Conservation (phyloP, 2,113 vertebrate species). For the Paramisgurnus dabryanus region DNA sequence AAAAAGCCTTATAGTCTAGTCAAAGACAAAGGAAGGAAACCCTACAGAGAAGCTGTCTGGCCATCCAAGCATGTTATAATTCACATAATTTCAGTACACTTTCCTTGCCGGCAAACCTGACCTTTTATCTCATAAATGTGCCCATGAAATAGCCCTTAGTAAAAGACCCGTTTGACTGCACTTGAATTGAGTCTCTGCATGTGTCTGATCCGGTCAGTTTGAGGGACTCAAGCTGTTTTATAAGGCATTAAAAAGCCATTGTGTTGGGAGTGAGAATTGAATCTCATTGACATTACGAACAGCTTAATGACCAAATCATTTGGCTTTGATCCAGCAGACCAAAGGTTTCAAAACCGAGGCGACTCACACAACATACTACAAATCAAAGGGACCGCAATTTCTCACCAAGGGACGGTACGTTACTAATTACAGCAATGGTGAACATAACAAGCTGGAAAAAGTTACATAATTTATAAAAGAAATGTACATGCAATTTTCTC, state of each 20-base stretch:
- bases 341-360: conserved; percentile 23
- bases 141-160: neutral
- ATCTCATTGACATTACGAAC: conserved; percentile 42
- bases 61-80: conserved; percentile 8
- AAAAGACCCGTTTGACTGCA: neutral
- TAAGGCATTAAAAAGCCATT: conserved; percentile 40
- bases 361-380: neutral
- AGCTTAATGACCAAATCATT: conserved; percentile 15
- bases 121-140: conserved; percentile 17
- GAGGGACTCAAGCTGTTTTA: conserved; percentile 16
- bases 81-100: conserved; percentile 19
- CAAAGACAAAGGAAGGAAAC: neutral
- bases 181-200: conserved; percentile 33
- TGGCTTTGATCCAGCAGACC: conserved; percentile 26
- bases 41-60: neutral
- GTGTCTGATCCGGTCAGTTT: conserved; percentile 33
- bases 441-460: conserved; percentile 28
- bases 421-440: conserved; percentile 18
- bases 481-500: conserved; percentile 32
- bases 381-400: conserved; percentile 13
- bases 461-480: conserved; percentile 6
- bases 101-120: conserved; percentile 8
- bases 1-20: neutral
- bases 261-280: conserved; percentile 19
- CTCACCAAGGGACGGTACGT: neutral